phyloP scores from a whole-genome alignment of 2,797 vertebrate genomes.

The Enteromius mattozi region DNA sequence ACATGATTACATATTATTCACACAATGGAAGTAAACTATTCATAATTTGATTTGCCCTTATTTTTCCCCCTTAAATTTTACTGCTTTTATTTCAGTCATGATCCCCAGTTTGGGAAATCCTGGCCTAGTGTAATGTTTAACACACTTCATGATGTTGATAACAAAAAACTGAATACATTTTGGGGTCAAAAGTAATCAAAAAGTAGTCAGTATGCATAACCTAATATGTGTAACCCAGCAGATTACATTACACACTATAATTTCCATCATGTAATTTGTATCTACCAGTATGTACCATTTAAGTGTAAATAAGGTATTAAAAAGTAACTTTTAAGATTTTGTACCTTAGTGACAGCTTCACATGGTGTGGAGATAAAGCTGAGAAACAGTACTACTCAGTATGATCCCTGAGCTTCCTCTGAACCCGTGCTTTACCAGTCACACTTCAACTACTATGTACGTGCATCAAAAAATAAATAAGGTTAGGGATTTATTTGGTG shows the following conservation, averaged over 20 bases:
- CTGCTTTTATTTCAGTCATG: too few relatives aligned
- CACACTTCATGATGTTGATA: not conserved
- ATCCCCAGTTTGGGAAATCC: too few relatives aligned
- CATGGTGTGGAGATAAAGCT: not conserved
- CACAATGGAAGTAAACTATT: too few relatives aligned
- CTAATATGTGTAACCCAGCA: not conserved
- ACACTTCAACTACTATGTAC: too few relatives aligned
- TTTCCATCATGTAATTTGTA: not conserved
- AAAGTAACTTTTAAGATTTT: not conserved
- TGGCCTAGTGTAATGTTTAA: too few relatives aligned
- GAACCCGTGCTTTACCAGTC: not conserved
- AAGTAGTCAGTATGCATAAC: not conserved
- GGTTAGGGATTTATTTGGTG: too few relatives aligned
- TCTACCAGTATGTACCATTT: not conserved
- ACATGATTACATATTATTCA: too few relatives aligned
- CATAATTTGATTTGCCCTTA: not conserved
- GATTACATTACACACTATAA: not conserved
- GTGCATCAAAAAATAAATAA: too few relatives aligned
- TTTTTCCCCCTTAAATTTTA: not conserved
- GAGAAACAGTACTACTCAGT: not conserved
- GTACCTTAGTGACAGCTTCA: not conserved
- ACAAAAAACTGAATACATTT: not conserved
- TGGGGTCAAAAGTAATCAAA: not conserved
- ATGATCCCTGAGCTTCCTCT: not conserved
- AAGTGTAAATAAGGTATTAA: not conserved